Base-by-base conservation (phyloP, 1,140 invertebrate genomes). In the Oedothorax gibbosus region DNA sequence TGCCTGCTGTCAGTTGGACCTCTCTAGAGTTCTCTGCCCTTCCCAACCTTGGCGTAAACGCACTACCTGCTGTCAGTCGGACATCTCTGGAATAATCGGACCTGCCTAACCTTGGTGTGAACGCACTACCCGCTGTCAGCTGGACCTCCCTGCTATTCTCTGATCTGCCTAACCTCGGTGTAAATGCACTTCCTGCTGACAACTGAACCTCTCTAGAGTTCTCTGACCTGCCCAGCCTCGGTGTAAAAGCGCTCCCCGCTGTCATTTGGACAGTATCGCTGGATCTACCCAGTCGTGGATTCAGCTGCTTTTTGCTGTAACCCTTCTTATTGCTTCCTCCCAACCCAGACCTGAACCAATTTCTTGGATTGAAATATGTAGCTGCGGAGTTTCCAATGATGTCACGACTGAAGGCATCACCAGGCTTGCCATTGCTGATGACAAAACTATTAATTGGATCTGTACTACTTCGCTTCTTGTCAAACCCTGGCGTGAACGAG, bases 401-500 rank as follows among this genome's bases (percentile, higher is more conserved):
- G 35, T 35, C 35, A 35, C 35, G 35, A 5, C 35, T 35, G 35
- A 2, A 35, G 35, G 35, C 5, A 35, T 35, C 35, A 35, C 35
- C 35, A 35, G 35, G 35, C 35, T 35, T 35, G 35, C 1, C 35
- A 35, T 5, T 35, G 5, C 35, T 35, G 35, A 35, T 35, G 35
- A 35, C 1, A 35, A 35, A 35, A 35, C 35, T 5, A 35, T 1
- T 35, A 5, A 49, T 49, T 2, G 69, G 21, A 53, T 53, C 54
- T 54, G 51, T 18, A 53, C 15, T 51, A 8, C 50, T 53, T 53
- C 77, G 64, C 35, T 79, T 77, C 49, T 64, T 20, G 7, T 72
- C 81, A 18, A 84, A 57, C 68, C 81, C 15, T 9, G 81, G 81
- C 12, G 71, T 84, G 53, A 84, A 84, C 12, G 81, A 75, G 18